phyloP scores from a whole-genome alignment of 2,113 vertebrate genomes.

The Polyodon spathula region DNA sequence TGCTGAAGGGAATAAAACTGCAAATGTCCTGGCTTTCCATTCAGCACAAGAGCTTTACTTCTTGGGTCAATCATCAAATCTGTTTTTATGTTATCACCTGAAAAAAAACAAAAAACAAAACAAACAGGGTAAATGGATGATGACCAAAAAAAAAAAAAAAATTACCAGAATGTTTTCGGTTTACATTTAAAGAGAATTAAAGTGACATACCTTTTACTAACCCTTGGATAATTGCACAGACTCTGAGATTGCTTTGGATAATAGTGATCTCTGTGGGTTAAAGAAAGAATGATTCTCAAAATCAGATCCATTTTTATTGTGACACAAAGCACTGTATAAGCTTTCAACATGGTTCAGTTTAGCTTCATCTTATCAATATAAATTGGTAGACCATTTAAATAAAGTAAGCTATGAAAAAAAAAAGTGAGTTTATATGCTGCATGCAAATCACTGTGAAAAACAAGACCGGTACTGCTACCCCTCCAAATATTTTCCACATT shows the following conservation, averaged over 20 bases:
- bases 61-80: conserved; percentile 80
- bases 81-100: conserved; percentile 64
- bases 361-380: too few species aligned
- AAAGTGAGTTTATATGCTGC: too few species aligned
- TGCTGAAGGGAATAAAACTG: conserved; percentile 88
- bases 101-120: conserved; percentile 17
- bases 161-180: too few species aligned
- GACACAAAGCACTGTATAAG: too few species aligned
- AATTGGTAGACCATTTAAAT: too few species aligned
- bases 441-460: too few species aligned
- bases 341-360: too few species aligned
- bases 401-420: too few species aligned
- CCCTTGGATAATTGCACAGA: conserved; percentile 79
- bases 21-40: conserved; percentile 88
- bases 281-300: conserved; percentile 4
- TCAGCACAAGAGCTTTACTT: conserved; percentile 84
- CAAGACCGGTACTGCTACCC: too few species aligned
- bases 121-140: not conserved
- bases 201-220: conserved; percentile 82
- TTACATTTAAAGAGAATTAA: too few species aligned
- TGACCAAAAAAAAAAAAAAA: too few species aligned
- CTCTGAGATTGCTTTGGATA: conserved; percentile 74
- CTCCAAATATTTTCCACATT: too few species aligned
- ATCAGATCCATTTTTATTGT: not conserved
- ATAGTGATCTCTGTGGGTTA: conserved; percentile 67